Percentiles rank a stretch among this genome's conserved stretches.
These are phyloP conservation scores for Ferrisia virgata DNA, from an alignment of 2,888 invertebrate species.

Conservation along the genomic window DNA sequence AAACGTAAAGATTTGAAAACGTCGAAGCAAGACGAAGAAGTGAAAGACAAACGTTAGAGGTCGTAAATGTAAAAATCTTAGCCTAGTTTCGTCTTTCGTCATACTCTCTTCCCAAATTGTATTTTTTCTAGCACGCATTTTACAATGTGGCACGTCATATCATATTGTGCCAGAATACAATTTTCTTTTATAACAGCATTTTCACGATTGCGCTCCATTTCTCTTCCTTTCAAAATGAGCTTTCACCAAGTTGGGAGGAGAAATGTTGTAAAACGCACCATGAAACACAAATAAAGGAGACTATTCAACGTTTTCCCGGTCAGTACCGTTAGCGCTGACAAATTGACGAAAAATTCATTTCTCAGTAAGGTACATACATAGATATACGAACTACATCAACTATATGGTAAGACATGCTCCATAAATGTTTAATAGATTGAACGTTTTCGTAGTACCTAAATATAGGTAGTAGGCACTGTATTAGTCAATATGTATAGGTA, in stretches of 20 bases:
- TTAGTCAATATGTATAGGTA: too few species aligned
- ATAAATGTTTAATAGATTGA: too few species aligned
- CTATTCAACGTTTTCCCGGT: neutral
- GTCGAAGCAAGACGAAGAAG: neutral
- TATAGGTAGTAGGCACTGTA: too few species aligned
- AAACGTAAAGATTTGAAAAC: neutral
- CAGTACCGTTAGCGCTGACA: neutral
- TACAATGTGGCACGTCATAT: slow-evolving; percentile 3
- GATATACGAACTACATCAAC: too few species aligned
- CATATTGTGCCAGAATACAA: slow-evolving; percentile 11
- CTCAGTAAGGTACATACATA: neutral
- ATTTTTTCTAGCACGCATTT: neutral
- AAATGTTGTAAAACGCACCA: slow-evolving; percentile 9
- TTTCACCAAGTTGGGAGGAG: neutral
- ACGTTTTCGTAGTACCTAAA: too few species aligned
- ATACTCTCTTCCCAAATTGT: neutral
- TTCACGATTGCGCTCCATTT: slow-evolving; percentile 16
- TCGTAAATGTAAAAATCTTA: slow-evolving; percentile 25
- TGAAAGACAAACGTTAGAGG: slow-evolving; percentile 7
- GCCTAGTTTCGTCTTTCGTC: slow-evolving; percentile 10
- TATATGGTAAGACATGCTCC: too few species aligned
- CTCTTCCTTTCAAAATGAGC: neutral
- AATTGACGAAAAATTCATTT: neutral
- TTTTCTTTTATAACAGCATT: slow-evolving; percentile 19
- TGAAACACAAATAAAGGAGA: neutral